Base-by-base conservation (phyloP, 1,140 invertebrate species). In the Panagrolaimus sp. region DNA sequence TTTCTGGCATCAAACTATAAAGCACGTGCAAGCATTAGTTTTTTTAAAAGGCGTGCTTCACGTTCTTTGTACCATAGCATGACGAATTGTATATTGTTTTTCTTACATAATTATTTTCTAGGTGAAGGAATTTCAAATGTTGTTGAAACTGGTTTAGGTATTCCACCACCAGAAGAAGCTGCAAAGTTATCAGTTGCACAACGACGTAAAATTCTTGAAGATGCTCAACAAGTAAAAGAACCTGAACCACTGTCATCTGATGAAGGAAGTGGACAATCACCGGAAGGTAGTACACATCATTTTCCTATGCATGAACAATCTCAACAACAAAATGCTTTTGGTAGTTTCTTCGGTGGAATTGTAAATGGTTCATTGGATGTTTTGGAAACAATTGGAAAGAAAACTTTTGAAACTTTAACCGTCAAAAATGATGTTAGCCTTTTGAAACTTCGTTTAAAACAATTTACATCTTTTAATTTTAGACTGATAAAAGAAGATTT, bases 401-500 rank as follows among this genome's bases (percentile, higher is more conserved):
- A 78, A 68, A 78, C 76, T 20, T 78, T 78, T 44, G 76, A 78
- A 61, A 79, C 77, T 14, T 53, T 78, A n/a, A 78, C 76, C 9
- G 75, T 78, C n/a, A 73, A 73, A 31, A 61, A 73, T 31, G 72
- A 73, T 53, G 72, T 68, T 13, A 14, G 8, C 31, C 5, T 16
- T 23, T 67, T 42, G 1, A n/a, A n/a, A n/a, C n/a, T 16, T 20
- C 0, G 14, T n/a, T 69, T 43, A 23, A 7, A n/a, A n/a, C 57
- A 5, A 38, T 38, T 38, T 38, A 38, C n/a, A n/a, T n/a, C n/a
- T 38, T 38, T 4, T 38, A 38, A 38, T 38, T 38, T 38, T 38
- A 38, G 31, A 16, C 51, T 27, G 51, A 57, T 25, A 57, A 57
- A 27, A 20, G 51, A 11, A 57, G 51, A 57, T 64, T 42, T 43